Evolutionary conservation across 2,797 vertebrate species (phyloP), one percentile per base, ranked within the genome.

Genomic region (Parauchenoglanis punctatus): DNA sequence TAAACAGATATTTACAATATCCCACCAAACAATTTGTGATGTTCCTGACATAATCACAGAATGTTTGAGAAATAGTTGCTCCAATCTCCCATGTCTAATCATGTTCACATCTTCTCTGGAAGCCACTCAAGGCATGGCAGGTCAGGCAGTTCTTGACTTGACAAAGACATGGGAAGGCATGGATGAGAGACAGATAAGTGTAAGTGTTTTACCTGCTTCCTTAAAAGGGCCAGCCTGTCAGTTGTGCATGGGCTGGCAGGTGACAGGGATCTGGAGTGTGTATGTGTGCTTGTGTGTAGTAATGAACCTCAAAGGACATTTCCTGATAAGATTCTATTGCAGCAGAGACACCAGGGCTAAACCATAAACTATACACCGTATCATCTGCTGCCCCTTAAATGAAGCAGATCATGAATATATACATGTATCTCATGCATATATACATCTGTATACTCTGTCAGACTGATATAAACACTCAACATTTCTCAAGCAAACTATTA

Each of bases 161-260:
- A 68, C 61, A 61, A 28, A 44, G 68, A 63, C 44, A 49, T 49
- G 49, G 49, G n/a, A 52, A 83, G 28, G 52, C n/a, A 83, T 11
- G 35, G 49, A 44, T n/a, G 85, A 83, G 67, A 80, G 56, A 85
- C 83, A 89, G 88, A 87, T 86, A 86, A 85, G 77, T 81, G 18
- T 54, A n/a, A 75, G 65, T 52, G 11, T 59, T 88, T 68, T 28
- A 18, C 40, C 87, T 84, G 68, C 85, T 89, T 87, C 91, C 88
- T 83, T 91, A 90, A 91, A 93, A 89, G 90, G 91, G 12, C 77
- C 85, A 84, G 83, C 40, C 82, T 91, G 91, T 91, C 88, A 87
- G 86, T 84, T 13, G 52, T 40, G 83, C 87, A 68, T 58, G 23
- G 80, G 73, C 80, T 85, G 80, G 56, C 80, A 81, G 87, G 83